Percentiles rank a stretch among this genome's conserved stretches.
Conservation (phyloP, 2,113 vertebrate species). For the Hylia prasina region DNA sequence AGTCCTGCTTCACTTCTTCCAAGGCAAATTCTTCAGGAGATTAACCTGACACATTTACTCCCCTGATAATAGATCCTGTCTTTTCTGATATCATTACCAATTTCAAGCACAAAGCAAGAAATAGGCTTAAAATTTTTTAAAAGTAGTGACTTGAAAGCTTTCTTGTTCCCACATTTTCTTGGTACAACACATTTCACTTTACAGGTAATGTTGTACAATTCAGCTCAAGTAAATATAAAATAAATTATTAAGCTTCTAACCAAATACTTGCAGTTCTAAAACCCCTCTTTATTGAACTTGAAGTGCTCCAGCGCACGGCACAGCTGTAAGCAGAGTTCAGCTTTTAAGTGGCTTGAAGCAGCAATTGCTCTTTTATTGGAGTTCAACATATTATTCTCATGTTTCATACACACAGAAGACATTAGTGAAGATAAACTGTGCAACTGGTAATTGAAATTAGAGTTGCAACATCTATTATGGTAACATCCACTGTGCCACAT, state of each 20-base stretch:
- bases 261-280: background rate
- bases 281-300: background rate
- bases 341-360: background rate
- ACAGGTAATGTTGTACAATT: background rate
- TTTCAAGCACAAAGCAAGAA: slow-evolving; percentile 49
- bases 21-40: slow-evolving; percentile 59
- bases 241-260: slow-evolving; percentile 52
- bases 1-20: slow-evolving; percentile 56
- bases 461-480: background rate
- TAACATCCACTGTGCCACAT: background rate
- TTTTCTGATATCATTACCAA: slow-evolving; percentile 49
- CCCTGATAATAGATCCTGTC: slow-evolving; percentile 45
- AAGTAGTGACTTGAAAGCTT: slow-evolving; percentile 21
- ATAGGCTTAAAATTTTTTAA: background rate
- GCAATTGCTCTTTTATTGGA: background rate
- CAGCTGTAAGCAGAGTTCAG: background rate
- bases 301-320: background rate
- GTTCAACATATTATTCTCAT: background rate
- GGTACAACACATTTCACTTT: slow-evolving; percentile 46
- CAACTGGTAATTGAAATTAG: slow-evolving; percentile 37
- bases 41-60: slow-evolving; percentile 69
- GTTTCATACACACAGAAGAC: slow-evolving; percentile 14
- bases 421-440: slow-evolving; percentile 35
- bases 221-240: slow-evolving; percentile 48
- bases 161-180: slow-evolving; percentile 3